Base-by-base conservation (phyloP, 2,888 invertebrate species). In the Eristalinus sepulchralis region DNA sequence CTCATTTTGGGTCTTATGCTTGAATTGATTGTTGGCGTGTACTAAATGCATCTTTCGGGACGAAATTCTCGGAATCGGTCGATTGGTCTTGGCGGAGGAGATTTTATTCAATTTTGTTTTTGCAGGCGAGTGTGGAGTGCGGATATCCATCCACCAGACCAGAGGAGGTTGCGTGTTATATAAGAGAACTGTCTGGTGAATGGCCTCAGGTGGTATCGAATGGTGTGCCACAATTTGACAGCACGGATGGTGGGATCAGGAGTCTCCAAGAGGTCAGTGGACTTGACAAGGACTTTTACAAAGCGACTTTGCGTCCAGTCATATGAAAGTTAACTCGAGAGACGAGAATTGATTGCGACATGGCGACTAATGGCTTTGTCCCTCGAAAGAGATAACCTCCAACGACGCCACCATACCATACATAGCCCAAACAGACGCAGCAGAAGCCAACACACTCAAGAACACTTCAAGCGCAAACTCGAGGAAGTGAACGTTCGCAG, bases 1-100 rank as follows among this genome's bases (percentile, higher is more conserved):
- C 86, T 86, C 62, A 82, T 85, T 85, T 85, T 64, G 78, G 78
- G 73, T 71, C 73, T 86, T 86, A 83, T 79, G 86, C 83, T 86
- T 86, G 86, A 86, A 83, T 86, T 86, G 86, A 83, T 85, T 85
- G 73, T 85, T 77, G 63, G 67, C 77, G 68, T 77, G 63, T 77
- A 77, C 72, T 85, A 85, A 85, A 85, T 81, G 85, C 85, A 85
- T 85, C 71, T 81, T 85, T 85, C 53, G 77, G 76, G 77, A 81
- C 68, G 24, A 78, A 78, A 77, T 86, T 86, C 86, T 71, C 62
- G 83, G 86, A 86, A 86, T 63, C 62, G 75, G 77, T n/a, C 55
- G 10, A 31, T 53, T 66, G 11, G 8, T 10, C 53, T 39, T 60
- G 8, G 24, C 11, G 24, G 17, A 9, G 72, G 72, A 72, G 36